phyloP scores from a whole-genome alignment of 2,797 vertebrate genomes.

The Craterocephalus amniculus region DNA sequence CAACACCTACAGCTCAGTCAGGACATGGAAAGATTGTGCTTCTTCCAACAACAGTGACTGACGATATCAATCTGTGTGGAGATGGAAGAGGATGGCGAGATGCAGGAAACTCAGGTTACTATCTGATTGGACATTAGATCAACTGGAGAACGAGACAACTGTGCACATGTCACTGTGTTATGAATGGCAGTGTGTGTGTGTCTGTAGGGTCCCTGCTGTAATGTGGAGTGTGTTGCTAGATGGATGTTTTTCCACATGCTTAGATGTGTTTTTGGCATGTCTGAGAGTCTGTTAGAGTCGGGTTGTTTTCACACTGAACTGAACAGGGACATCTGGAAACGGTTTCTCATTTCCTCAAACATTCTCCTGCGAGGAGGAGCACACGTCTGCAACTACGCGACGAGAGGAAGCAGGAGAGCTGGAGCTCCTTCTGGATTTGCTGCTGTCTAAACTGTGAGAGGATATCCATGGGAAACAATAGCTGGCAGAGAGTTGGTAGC shows the following conservation, averaged over 20 bases:
- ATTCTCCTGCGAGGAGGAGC: slow-evolving; percentile 31
- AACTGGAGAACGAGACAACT: slow-evolving; percentile 44
- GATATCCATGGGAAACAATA: slow-evolving; percentile 56
- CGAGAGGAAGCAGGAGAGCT: slow-evolving; percentile 1
- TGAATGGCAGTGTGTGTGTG: slow-evolving; percentile 6
- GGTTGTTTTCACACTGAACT: slow-evolving; percentile 33
- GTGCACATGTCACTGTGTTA: slow-evolving; percentile 8
- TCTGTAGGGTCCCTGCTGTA: background rate
- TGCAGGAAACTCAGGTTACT: slow-evolving; percentile 17
- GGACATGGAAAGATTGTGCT: slow-evolving; percentile 13
- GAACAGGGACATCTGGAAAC: slow-evolving; percentile 59
- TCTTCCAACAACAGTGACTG: slow-evolving; percentile 7
- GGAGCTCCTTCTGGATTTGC: slow-evolving; percentile 38
- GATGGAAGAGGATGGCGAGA: slow-evolving; percentile 21
- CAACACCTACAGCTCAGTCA: slow-evolving; percentile 4
- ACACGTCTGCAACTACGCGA: slow-evolving; percentile 26
- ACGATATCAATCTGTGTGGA: slow-evolving; percentile 15
- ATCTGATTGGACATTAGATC: slow-evolving; percentile 43
- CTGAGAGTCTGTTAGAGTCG: slow-evolving; percentile 2
- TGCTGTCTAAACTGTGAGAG: slow-evolving; percentile 54
- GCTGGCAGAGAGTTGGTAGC: slow-evolving; percentile 40
- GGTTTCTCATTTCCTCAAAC: slow-evolving; percentile 53
- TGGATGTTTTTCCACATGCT: slow-evolving; percentile 14
- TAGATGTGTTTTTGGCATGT: slow-evolving; percentile 9
- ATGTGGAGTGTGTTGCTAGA: background rate